Evolutionary conservation across 2,113 vertebrate genomes (phyloP).

Genomic region (Paramisgurnus dabryanus): DNA sequence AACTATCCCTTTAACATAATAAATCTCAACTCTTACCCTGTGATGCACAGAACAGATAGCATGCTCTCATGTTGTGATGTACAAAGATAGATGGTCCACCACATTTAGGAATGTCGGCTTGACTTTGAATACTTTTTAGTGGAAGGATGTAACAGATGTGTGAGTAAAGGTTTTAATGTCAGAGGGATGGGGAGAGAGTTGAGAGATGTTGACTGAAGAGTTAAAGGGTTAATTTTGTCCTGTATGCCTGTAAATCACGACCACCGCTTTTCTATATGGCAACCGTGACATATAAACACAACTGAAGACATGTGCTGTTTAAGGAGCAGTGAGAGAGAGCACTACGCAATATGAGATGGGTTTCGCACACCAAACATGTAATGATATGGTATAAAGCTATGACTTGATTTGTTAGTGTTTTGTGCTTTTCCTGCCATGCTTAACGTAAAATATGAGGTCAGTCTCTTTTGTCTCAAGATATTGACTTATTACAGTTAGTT

Average conservation of each 20-base stretch:
- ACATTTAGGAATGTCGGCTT: background rate
- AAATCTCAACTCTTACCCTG: conserved; percentile 5
- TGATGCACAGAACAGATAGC: background rate
- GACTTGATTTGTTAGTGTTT: background rate
- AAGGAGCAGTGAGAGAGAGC: background rate
- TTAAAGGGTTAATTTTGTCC: conserved; percentile 29
- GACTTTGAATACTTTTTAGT: conserved; percentile 8
- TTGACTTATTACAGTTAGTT: no score
- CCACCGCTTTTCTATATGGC: background rate
- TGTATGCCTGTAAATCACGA: conserved; percentile 18
- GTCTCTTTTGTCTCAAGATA: no score
- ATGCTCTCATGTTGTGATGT: background rate
- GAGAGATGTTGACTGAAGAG: conserved; percentile 1
- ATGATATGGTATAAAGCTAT: background rate
- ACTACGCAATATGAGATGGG: background rate
- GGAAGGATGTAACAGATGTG: background rate
- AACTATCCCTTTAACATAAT: no score
- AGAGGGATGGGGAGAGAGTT: background rate
- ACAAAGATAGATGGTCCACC: background rate
- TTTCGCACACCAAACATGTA: background rate
- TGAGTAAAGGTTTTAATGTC: background rate
- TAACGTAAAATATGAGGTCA: no score
- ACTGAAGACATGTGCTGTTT: conserved; percentile 42
- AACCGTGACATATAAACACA: conserved; percentile 10
- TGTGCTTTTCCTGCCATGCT: no score